These are phyloP conservation scores for Cheilosia variabilis DNA, from an alignment of 2,888 invertebrate genomes.

Conservation along the genomic window DNA sequence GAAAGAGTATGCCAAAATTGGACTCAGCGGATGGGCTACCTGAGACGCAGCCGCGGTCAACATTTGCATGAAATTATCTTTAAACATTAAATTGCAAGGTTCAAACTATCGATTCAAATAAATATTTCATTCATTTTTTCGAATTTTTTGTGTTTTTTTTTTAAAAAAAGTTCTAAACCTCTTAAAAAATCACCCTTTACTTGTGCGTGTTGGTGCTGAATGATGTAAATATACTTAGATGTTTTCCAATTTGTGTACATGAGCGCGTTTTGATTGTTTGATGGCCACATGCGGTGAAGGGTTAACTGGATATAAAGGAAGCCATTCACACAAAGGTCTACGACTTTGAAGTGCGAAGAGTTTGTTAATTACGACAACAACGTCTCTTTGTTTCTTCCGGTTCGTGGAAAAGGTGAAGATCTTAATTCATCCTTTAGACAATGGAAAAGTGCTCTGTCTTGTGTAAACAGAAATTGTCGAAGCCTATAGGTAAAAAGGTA, in stretches of 20 bases:
- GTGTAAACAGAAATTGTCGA: slow-evolving; percentile 3
- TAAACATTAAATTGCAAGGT: too few relatives aligned
- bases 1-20: too few relatives aligned
- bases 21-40: too few relatives aligned
- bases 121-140: too few relatives aligned
- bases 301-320: slow-evolving; percentile 21
- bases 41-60: too few relatives aligned
- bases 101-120: too few relatives aligned
- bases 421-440: slow-evolving; percentile 39
- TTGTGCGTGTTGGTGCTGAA: slow-evolving; percentile 19
- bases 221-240: slow-evolving; percentile 27
- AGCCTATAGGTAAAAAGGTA: background rate
- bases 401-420: slow-evolving; percentile 9
- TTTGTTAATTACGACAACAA: slow-evolving; percentile 57
- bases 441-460: slow-evolving; percentile 8
- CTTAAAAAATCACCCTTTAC: too few relatives aligned
- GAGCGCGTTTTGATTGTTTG: slow-evolving; percentile 59
- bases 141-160: too few relatives aligned
- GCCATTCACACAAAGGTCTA: slow-evolving; percentile 47
- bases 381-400: slow-evolving; percentile 13
- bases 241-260: slow-evolving; percentile 21
- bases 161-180: too few relatives aligned
- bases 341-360: slow-evolving; percentile 66
- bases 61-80: too few relatives aligned
- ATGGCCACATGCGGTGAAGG: slow-evolving; percentile 31